phyloP scores from a whole-genome alignment of 64 coral and sea anemone genomes.

The Trachythela sp. region DNA sequence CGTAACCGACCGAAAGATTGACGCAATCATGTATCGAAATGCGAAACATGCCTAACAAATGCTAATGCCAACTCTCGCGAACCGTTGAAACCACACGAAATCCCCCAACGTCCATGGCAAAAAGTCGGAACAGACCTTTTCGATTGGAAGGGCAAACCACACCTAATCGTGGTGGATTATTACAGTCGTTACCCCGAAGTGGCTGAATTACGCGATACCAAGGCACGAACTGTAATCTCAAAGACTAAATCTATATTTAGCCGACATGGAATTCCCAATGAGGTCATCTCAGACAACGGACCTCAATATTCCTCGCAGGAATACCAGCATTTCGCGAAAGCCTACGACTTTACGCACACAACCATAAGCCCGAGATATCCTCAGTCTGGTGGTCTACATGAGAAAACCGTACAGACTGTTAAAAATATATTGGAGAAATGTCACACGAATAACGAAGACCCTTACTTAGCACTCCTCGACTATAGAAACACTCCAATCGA shows the following conservation, averaged over 20 bases:
- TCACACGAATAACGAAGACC: not conserved
- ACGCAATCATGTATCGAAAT: not conserved
- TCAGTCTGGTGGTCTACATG: conserved; percentile 19
- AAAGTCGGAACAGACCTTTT: not conserved
- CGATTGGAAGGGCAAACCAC: not conserved
- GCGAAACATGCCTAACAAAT: not conserved
- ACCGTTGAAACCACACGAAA: not conserved
- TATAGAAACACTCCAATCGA: not conserved
- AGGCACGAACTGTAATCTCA: not conserved
- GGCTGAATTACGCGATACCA: not conserved
- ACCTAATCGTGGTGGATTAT: not conserved
- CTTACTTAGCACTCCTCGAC: not conserved
- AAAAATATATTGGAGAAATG: not conserved
- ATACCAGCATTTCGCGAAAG: not conserved
- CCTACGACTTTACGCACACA: not conserved
- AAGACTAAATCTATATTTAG: conserved; percentile 8
- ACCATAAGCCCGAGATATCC: not conserved
- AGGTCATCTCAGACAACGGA: not conserved
- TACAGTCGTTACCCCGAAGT: not conserved
- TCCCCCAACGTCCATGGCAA: conserved; percentile 1
- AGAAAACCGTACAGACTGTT: not conserved
- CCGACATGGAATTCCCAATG: not conserved
- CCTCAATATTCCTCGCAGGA: not conserved
- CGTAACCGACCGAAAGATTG: conserved; percentile 47
- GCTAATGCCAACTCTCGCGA: not conserved